Base-by-base conservation (phyloP, 64 coral and sea anemone genomes). In the Dendronephthya gigantea region DNA sequence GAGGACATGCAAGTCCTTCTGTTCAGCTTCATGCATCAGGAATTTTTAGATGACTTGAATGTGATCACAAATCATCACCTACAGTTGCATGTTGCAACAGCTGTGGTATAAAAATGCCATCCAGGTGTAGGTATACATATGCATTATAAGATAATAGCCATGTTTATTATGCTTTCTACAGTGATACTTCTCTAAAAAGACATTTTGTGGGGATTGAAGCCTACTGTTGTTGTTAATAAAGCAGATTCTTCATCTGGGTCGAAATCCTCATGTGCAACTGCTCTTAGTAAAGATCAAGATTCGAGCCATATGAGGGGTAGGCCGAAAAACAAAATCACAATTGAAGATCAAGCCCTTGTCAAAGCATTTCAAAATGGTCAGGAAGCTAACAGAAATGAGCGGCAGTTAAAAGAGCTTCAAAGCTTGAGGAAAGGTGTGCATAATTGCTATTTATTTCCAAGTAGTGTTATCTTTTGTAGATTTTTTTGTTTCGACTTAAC, bases 131-230 rank as follows among this genome's bases (percentile, higher is more conserved):
- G 48, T 9, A 50, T 50, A 50, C 48, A 7, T 50, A 50, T 50
- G 48, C 48, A 50, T 50, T 50, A n/a, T n/a, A n/a, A n/a, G n/a
- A 50, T 50, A 50, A 9, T 50, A 7, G 16, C 16, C 48, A 50
- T 7, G 48, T 50, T 50, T 50, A 50, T 50, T 50, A 50, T 50
- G 48, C 51, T 58, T 6, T 58, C 3, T 58, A 58, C 16, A 86
- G 85, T 86, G 29, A 72, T 39, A 86, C 62, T 86, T 43, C 39
- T 74, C 27, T 62, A 86, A 86, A 86, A 86, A 86, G 85, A 86
- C 35, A 87, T 75, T 31, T 15, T 75, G 74, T 87, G 68, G 68
- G 68, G 86, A 28, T 40, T 4, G 10, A 0, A 1, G 23, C 40
- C 9, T 68, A 31, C 34, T 48, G 62, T 49, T n/a, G 66, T 48